phyloP scores from a whole-genome alignment of 92 coral and sea anemone genomes.

The Scolanthus callimorphus region DNA sequence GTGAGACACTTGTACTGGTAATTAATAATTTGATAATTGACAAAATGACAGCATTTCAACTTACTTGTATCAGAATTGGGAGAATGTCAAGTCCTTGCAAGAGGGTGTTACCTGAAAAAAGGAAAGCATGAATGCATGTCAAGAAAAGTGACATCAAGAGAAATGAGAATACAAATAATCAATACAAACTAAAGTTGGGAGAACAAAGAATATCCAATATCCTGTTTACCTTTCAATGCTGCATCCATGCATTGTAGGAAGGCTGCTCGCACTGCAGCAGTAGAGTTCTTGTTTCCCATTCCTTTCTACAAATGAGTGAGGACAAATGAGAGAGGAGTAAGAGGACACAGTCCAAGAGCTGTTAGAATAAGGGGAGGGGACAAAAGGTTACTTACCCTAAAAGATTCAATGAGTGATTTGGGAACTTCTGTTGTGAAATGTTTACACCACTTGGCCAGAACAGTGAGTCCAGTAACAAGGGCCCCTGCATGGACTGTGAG shows the following conservation, averaged over 20 bases:
- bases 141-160: too few species aligned
- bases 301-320: constrained; percentile 78
- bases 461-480: constrained; percentile 69
- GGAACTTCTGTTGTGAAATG: constrained; percentile 74
- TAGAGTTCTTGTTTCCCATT: constrained; percentile 77
- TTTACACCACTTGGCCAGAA: constrained; percentile 74
- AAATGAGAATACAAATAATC: too few species aligned
- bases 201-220: too few species aligned
- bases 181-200: too few species aligned
- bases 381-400: constrained; percentile 49
- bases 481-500: constrained; percentile 79
- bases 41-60: too few species aligned
- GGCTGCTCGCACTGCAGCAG: constrained; percentile 68
- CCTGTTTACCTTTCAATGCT: constrained; percentile 86
- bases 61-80: constrained; percentile 87
- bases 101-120: constrained; percentile 74
- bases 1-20: too few species aligned
- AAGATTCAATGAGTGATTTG: constrained; percentile 55
- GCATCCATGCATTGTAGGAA: constrained; percentile 81
- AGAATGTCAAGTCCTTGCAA: constrained; percentile 72
- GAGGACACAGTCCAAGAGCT: neutral
- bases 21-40: too few species aligned
- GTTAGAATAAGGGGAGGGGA: neutral
- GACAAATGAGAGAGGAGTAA: too few species aligned
- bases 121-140: too few species aligned